Conservation (phyloP, 2,797 vertebrate genomes). For the Coregonus ussuriensis region DNA sequence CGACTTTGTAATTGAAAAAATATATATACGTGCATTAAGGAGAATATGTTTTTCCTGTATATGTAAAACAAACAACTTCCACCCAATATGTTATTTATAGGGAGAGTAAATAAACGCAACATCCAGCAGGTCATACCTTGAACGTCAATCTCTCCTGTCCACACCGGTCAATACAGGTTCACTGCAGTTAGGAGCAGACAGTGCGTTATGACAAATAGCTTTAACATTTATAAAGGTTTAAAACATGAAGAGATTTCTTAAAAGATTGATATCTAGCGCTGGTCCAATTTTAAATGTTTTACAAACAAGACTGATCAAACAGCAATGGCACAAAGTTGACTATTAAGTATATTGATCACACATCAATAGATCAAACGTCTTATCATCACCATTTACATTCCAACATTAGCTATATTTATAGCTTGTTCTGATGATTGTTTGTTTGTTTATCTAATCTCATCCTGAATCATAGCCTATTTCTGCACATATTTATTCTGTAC, state of each 20-base stretch:
- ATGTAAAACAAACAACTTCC: neutral
- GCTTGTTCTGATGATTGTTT: neutral
- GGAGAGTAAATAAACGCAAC: neutral
- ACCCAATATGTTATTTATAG: neutral
- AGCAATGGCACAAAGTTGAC: too few species aligned
- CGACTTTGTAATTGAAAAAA: neutral
- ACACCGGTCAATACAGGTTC: constrained; percentile 63
- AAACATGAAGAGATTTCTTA: neutral
- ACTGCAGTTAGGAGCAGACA: constrained; percentile 14
- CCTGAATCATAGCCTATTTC: neutral
- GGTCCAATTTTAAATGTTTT: neutral
- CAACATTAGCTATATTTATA: neutral
- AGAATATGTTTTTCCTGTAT: neutral
- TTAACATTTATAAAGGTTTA: neutral
- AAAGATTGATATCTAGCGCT: neutral
- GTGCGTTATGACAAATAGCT: neutral
- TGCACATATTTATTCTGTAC: neutral
- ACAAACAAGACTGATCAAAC: neutral
- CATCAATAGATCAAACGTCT: neutral
- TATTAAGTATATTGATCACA: neutral
- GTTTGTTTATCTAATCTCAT: neutral
- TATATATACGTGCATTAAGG: neutral
- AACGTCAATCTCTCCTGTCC: constrained; percentile 74
- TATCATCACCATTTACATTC: neutral
- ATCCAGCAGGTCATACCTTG: constrained; percentile 36